Percentiles rank a stretch among this genome's conserved stretches.
Conservation (phyloP, 2,888 invertebrate genomes). For the Dexiosoma caninum region DNA sequence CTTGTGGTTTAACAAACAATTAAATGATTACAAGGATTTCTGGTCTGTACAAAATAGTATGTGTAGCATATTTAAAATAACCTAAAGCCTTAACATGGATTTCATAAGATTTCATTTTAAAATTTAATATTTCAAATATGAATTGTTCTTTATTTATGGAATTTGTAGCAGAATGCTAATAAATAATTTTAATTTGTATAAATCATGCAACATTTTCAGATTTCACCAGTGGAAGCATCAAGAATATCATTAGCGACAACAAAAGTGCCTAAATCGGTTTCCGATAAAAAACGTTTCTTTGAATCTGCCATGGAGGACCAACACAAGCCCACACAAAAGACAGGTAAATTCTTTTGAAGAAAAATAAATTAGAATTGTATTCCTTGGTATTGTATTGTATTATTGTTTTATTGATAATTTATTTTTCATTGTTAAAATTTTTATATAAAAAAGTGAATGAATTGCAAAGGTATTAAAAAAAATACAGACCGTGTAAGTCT, state of each 20-base stretch:
- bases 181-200: background rate
- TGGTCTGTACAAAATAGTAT: background rate
- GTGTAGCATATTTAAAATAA: slow-evolving; percentile 1
- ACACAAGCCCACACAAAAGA: slow-evolving; percentile 89
- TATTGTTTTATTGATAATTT: background rate
- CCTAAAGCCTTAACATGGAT: slow-evolving; percentile 11
- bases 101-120: slow-evolving; percentile 12
- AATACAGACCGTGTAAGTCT: no score
- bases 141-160: background rate
- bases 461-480: no score
- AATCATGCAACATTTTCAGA: slow-evolving; percentile 64
- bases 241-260: slow-evolving; percentile 45
- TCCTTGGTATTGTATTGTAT: no score
- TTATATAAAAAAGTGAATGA: background rate
- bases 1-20: slow-evolving; percentile 22
- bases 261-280: slow-evolving; percentile 89
- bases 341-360: slow-evolving; percentile 80
- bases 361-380: background rate
- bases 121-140: background rate
- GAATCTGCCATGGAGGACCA: slow-evolving; percentile 97
- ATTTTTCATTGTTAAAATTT: background rate
- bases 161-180: no score
- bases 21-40: slow-evolving; percentile 12
- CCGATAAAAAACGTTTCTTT: slow-evolving; percentile 96
- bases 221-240: slow-evolving; percentile 63